Conservation (phyloP, 92 coral and sea anemone genomes). For the Phenganax stokvisi region DNA sequence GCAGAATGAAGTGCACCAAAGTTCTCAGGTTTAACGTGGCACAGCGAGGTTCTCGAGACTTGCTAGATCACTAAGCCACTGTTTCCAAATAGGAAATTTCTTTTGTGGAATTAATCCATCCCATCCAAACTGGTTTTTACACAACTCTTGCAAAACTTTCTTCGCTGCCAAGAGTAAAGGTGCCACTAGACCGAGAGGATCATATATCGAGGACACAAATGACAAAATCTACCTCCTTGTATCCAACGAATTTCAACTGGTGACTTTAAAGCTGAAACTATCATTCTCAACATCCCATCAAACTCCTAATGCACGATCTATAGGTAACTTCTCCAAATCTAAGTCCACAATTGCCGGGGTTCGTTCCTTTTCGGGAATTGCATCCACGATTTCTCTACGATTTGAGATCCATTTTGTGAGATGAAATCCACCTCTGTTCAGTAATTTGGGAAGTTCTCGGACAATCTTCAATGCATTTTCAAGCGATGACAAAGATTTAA, state of each 20-base stretch:
- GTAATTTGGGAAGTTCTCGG: slow-evolving; percentile 12
- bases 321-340: slow-evolving; percentile 7
- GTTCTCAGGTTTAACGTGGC: slow-evolving; percentile 38
- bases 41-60: slow-evolving; percentile 24
- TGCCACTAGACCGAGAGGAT: slow-evolving; percentile 45
- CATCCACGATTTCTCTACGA: not conserved
- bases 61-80: slow-evolving; percentile 31
- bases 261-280: slow-evolving; percentile 3
- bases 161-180: slow-evolving; percentile 48
- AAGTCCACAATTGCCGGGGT: slow-evolving; percentile 18
- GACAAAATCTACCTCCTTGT: slow-evolving; percentile 36
- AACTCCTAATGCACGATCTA: slow-evolving; percentile 24
- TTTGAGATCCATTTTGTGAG: slow-evolving; percentile 31
- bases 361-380: slow-evolving; percentile 10
- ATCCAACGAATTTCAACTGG: not conserved
- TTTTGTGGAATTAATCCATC: slow-evolving; percentile 41
- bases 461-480: slow-evolving; percentile 7
- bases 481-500: not conserved
- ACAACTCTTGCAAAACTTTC: slow-evolving; percentile 43
- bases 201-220: slow-evolving; percentile 37
- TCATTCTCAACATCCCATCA: slow-evolving; percentile 25
- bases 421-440: slow-evolving; percentile 37
- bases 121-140: slow-evolving; percentile 40
- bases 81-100: slow-evolving; percentile 28
- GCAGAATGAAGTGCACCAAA: slow-evolving; percentile 19